Percentiles rank a stretch among this genome's conserved stretches.
Conservation (phyloP, 2,888 invertebrate species). For the Ecliptopera silaceata region DNA sequence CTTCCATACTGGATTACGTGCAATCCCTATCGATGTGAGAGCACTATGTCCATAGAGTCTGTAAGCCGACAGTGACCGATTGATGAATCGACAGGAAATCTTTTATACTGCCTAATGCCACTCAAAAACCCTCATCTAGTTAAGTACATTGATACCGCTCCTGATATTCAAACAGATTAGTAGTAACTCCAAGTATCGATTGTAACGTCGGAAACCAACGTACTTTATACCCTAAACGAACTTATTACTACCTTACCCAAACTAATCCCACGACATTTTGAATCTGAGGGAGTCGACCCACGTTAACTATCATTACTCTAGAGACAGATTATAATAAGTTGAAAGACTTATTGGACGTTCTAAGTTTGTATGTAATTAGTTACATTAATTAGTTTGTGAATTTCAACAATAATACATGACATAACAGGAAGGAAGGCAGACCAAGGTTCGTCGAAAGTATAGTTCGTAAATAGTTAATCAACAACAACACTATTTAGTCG, state of each 20-base stretch:
- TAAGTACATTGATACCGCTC: neutral
- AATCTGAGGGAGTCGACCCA: slow-evolving; percentile 12
- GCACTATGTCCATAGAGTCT: slow-evolving; percentile 26
- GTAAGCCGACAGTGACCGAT: slow-evolving; percentile 32
- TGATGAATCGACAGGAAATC: slow-evolving; percentile 20
- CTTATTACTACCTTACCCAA: slow-evolving; percentile 10
- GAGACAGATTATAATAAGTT: slow-evolving; percentile 24
- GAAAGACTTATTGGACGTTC: slow-evolving; percentile 15
- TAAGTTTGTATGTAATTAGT: slow-evolving; percentile 2
- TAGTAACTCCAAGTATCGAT: neutral
- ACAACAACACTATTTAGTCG: too few relatives aligned
- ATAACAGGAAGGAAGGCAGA: too few relatives aligned
- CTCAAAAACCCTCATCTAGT: neutral
- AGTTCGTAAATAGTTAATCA: too few relatives aligned
- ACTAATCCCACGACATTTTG: slow-evolving; percentile 16
- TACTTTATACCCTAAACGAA: slow-evolving; percentile 3
- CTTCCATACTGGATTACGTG: slow-evolving; percentile 25
- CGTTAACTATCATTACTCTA: slow-evolving; percentile 14
- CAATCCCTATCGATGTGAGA: slow-evolving; percentile 30
- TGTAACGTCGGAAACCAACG: neutral
- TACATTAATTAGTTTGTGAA: neutral
- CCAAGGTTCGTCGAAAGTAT: too few relatives aligned
- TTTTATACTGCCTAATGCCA: slow-evolving; percentile 13
- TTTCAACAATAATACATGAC: too few relatives aligned
- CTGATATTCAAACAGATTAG: neutral